Base-by-base conservation (phyloP, 2,113 vertebrate genomes). In the Lampris incognitus region DNA sequence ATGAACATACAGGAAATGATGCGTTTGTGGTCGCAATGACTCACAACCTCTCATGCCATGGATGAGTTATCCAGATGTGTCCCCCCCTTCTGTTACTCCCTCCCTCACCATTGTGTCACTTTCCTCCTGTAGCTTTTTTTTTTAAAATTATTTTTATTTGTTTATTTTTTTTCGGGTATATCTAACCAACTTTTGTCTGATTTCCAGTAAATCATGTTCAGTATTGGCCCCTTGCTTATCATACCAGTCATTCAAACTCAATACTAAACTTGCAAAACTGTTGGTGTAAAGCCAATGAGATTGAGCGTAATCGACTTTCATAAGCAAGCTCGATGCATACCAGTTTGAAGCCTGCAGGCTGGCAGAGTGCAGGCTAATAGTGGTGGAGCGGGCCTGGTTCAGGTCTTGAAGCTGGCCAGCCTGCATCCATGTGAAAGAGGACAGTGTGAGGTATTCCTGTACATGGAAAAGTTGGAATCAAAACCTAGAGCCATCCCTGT, bases 21-120 rank as follows among this genome's bases (percentile, higher is more conserved):
- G 85, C 74, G 49, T 48, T 52, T 86, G 81, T 78, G 85, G 88
- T 84, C 72, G 41, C 57, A 72, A 78, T 93, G 89, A 92, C 73
- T 92, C 89, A 91, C 80, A 86, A 90, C 87, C 87, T 88, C 74
- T 85, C 60, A 83, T 87, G 89, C 78, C 66, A 69, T 86, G 91
- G 82, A 93, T 83, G 91, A 89, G 69, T 64, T 76, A 68, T 79
- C 87, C 90, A 92, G 88, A 91, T 92, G 92, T 89, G 71, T 42
- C 36, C 44, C n/a, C 56, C 41, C 48, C 66, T 37, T 60, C 13
- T 9, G 49, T 13, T 50, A 10, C 70, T 60, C 65, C 36, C 54
- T 41, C 67, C 51, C 54, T 56, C 73, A 63, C 38, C 42, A 38
- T 77, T 54, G 72, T 42, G 56, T 68, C 51, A 50, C 64, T 75